Conservation (phyloP, 2,797 vertebrate species). For the Urosaurus nigricauda region DNA sequence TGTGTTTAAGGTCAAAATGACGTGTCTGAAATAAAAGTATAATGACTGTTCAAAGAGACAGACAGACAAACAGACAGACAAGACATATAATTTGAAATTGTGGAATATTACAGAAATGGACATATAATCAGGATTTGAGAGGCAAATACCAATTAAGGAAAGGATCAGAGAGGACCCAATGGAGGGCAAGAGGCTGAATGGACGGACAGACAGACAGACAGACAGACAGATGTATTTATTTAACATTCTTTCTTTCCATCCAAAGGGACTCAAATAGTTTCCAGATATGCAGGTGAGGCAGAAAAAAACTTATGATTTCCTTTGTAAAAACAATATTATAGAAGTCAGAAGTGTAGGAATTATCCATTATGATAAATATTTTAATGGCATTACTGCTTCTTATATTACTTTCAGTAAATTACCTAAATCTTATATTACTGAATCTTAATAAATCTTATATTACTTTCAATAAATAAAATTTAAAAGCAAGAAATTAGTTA, state of each 20-base stretch:
- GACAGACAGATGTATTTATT: too few species aligned
- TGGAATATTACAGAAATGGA: background rate
- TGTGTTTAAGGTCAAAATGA: slow-evolving; percentile 18
- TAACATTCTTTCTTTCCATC: too few species aligned
- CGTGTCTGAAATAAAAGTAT: background rate
- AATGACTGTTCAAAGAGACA: background rate
- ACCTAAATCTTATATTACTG: too few species aligned
- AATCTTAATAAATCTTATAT: too few species aligned
- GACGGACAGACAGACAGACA: too few species aligned
- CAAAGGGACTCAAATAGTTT: too few species aligned
- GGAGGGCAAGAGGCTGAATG: background rate
- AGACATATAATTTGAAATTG: background rate
- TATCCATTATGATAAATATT: background rate
- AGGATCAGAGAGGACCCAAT: background rate
- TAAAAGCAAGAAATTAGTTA: too few species aligned
- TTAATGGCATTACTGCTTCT: background rate
- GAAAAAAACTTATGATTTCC: background rate
- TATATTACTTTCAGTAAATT: too few species aligned
- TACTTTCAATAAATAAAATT: too few species aligned
- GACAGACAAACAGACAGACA: background rate
- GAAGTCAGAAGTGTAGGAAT: background rate
- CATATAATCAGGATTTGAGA: background rate
- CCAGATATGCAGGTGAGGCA: too few species aligned
- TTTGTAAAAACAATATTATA: background rate
- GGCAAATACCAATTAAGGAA: background rate